Evolutionary conservation across 2,888 invertebrate species (phyloP).

Genomic region (Alentia gelatinosa): DNA sequence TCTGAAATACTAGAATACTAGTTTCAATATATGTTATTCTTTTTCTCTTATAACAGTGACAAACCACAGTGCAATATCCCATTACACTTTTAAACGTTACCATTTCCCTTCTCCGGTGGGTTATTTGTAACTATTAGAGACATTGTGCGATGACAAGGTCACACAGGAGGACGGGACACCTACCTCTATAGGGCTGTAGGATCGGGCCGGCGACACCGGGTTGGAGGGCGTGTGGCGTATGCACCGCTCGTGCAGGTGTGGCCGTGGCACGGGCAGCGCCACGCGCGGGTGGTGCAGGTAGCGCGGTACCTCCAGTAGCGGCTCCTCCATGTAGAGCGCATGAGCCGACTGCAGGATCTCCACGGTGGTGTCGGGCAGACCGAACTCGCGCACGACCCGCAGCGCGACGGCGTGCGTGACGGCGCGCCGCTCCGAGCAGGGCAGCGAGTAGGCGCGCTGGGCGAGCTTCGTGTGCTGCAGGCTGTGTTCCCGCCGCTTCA

Average conservation of each 20-base stretch:
- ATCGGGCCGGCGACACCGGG: constrained; percentile 60
- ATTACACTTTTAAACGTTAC: too few relatives aligned
- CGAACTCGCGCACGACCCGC: constrained; percentile 95
- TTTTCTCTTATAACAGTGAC: too few relatives aligned
- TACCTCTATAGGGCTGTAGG: constrained; percentile 66
- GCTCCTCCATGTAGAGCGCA: constrained; percentile 42
- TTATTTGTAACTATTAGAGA: too few relatives aligned
- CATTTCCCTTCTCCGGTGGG: too few relatives aligned
- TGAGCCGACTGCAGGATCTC: constrained; percentile 84
- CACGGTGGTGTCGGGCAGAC: constrained; percentile 93
- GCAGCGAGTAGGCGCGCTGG: constrained; percentile 89
- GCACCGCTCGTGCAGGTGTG: constrained; percentile 28
- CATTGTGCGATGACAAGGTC: too few relatives aligned
- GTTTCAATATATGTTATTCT: too few relatives aligned
- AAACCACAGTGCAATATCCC: too few relatives aligned
- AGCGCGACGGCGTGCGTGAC: constrained; percentile 88
- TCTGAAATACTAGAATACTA: too few relatives aligned
- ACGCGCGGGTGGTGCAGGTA: constrained; percentile 47
- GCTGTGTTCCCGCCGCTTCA: constrained; percentile 92
- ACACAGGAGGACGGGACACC: too few relatives aligned
- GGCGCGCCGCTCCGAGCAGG: constrained; percentile 86
- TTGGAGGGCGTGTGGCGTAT: neutral
- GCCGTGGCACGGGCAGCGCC: neutral
- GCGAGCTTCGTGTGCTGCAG: constrained; percentile 86
- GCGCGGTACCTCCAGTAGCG: constrained; percentile 18